Conservation (phyloP, 2,113 vertebrate species). For the Syngnathus typhle region DNA sequence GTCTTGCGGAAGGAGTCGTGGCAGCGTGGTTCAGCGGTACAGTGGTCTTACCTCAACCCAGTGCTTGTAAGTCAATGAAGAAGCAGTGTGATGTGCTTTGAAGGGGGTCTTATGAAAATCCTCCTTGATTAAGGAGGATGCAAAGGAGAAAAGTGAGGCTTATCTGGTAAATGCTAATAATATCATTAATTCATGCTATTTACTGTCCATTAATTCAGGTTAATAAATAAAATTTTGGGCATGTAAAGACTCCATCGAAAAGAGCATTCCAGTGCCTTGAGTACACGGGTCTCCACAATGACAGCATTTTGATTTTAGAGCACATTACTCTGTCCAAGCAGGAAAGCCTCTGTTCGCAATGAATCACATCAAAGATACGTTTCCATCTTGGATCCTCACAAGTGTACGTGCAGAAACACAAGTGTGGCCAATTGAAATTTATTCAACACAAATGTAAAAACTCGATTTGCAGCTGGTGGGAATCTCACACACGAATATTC, state of each 20-base stretch:
- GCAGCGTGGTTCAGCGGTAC: too few relatives aligned
- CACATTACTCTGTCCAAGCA: neutral
- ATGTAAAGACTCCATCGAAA: neutral
- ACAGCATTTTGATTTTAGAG: neutral
- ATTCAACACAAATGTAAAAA: neutral
- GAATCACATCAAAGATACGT: neutral
- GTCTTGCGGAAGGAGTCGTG: too few relatives aligned
- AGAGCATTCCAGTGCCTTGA: neutral
- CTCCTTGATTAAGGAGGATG: neutral
- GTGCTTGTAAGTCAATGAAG: too few relatives aligned
- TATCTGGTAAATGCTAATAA: neutral
- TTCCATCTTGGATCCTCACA: neutral
- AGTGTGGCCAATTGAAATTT: neutral
- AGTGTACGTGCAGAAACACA: neutral
- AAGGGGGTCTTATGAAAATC: neutral
- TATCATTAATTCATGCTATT: conserved; percentile 26
- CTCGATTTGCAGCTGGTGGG: neutral
- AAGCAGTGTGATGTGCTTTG: too few relatives aligned
- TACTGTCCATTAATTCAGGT: conserved; percentile 22
- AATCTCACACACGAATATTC: neutral
- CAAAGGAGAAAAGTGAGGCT: neutral
- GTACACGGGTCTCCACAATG: neutral
- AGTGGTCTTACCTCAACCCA: too few relatives aligned
- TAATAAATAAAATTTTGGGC: conserved; percentile 16
- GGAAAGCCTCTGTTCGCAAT: neutral